phyloP scores from a whole-genome alignment of 1,140 invertebrate genomes.

The fruit fly (Drosophila melanogaster) region Release_6_plus_ISO1_MT NT_033777.3:26642001-26642500 shows the following conservation, averaged over 20 bases:
- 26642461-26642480: conserved; percentile 68
- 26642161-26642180: conserved; percentile 65
- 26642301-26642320: conserved; percentile 78
- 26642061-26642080: conserved; percentile 52
- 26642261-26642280: conserved; percentile 71
- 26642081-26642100: conserved; percentile 30
- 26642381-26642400: conserved; percentile 73
- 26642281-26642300: conserved; percentile 77
- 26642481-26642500: conserved; percentile 80
- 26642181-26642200: conserved; percentile 79
- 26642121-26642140: conserved; percentile 81
- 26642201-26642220: conserved; percentile 65
- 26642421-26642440: not conserved
- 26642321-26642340: conserved; percentile 82
- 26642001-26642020: conserved; percentile 83
- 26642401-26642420: conserved; percentile 27
- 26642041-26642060: conserved; percentile 79
- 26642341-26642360: conserved; percentile 74
- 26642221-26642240: not conserved
- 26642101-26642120: conserved; percentile 57
- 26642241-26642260: conserved; percentile 30
- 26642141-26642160: conserved; percentile 78
- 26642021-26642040: conserved; percentile 79
- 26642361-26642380: conserved; percentile 55
- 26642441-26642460: conserved; percentile 68